Conservation (phyloP, 2,888 invertebrate species). For the Frankliniella fusca region DNA sequence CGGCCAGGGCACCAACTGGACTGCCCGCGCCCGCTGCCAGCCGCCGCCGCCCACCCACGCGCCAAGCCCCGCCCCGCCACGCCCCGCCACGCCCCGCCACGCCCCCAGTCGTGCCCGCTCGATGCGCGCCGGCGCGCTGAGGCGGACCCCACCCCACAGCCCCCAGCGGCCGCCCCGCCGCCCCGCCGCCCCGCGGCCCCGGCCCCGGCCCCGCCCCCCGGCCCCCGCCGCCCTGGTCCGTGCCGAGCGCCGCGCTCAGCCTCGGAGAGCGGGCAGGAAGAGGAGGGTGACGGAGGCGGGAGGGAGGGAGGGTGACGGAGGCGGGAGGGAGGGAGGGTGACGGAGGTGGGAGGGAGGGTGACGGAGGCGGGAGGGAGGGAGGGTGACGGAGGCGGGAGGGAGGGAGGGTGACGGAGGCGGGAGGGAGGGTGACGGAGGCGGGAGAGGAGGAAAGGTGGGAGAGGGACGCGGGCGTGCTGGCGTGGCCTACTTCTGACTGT, state of each 20-base stretch:
- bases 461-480: conserved; percentile 38
- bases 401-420: no score
- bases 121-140: conserved; percentile 17
- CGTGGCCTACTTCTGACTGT: conserved; percentile 22
- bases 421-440: conserved; percentile 15
- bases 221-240: conserved; percentile 37
- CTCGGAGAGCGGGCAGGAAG: no score
- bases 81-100: background rate
- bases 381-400: background rate
- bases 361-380: conserved; percentile 7
- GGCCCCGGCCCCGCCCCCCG: background rate
- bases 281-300: background rate
- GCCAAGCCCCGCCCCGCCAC: conserved; percentile 17
- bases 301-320: background rate
- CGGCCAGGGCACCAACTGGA: background rate
- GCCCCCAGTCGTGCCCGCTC: conserved; percentile 29
- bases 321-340: no score
- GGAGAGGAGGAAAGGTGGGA: conserved; percentile 35
- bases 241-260: background rate
- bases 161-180: conserved; percentile 33
- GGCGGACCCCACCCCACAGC: background rate
- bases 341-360: no score
- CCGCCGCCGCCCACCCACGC: background rate
- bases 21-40: background rate
- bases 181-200: background rate